Percentiles rank a stretch among this genome's conserved stretches.
phyloP scores from a whole-genome alignment of 2,113 vertebrate species.

The Camarhynchus parvulus region DNA sequence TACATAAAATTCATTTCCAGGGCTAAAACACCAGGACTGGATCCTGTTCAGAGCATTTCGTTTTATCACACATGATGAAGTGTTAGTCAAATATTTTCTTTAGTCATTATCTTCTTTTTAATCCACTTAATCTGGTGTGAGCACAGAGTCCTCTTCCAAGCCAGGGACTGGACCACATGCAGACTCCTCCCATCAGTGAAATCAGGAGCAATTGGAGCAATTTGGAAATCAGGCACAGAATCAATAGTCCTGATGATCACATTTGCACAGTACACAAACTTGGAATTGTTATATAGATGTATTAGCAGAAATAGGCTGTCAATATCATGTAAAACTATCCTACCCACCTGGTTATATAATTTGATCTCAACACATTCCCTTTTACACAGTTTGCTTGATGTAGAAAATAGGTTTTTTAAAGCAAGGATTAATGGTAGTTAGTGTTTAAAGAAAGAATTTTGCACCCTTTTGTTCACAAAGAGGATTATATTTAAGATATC shows the following conservation, averaged over 20 bases:
- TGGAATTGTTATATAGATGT: not conserved
- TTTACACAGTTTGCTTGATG: not conserved
- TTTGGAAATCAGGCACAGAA: not conserved
- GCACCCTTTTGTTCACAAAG: not conserved
- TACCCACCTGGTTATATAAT: not conserved
- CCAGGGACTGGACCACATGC: not conserved
- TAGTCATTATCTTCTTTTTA: not conserved
- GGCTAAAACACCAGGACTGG: not conserved
- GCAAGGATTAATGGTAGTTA: not conserved
- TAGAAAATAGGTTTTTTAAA: not conserved
- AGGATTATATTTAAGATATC: not conserved
- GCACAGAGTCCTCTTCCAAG: not conserved
- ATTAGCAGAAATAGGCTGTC: not conserved
- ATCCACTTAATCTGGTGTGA: not conserved
- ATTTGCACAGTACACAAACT: not conserved
- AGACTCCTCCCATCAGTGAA: not conserved
- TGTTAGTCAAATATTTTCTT: not conserved
- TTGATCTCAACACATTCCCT: not conserved
- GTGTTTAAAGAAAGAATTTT: not conserved
- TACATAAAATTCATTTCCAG: not conserved
- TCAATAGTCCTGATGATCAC: not conserved
- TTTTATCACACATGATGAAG: not conserved
- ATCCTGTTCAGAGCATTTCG: not conserved
- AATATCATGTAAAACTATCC: not conserved
- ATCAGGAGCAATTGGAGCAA: not conserved